Percentiles rank a stretch among this genome's conserved stretches.
Evolutionary conservation across 2,797 vertebrate genomes (phyloP).

Genomic region (Petrocephalus schoutedeni): DNA sequence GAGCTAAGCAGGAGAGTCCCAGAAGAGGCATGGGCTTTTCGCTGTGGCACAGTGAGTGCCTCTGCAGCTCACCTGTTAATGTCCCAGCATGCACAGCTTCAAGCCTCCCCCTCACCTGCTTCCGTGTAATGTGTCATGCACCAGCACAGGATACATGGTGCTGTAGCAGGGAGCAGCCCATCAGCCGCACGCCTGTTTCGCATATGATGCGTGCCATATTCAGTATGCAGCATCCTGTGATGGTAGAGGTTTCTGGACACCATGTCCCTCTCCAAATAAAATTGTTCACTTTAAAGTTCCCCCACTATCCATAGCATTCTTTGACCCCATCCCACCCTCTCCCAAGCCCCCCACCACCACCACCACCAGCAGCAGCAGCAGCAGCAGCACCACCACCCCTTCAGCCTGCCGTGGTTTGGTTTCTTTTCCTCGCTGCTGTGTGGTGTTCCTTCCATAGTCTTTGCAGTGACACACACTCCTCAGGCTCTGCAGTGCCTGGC

Average conservation of each 20-base stretch:
- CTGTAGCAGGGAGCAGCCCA: neutral
- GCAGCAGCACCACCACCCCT: no score
- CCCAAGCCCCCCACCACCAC: no score
- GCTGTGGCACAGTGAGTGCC: neutral
- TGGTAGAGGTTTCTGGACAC: neutral
- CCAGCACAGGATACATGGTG: neutral
- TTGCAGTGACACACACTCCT: no score
- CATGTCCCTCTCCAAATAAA: neutral
- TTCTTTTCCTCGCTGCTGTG: no score
- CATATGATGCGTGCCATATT: neutral
- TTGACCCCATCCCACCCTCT: neutral
- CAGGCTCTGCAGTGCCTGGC: no score
- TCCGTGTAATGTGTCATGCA: neutral
- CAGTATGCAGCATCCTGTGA: neutral
- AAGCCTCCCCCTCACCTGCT: neutral
- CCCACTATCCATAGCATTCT: neutral
- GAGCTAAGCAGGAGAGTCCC: neutral
- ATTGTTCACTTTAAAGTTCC: neutral
- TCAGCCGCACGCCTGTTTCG: neutral
- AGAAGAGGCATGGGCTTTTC: neutral
- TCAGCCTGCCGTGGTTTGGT: no score
- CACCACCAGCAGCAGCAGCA: no score
- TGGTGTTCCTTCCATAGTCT: neutral
- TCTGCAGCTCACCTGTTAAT: neutral
- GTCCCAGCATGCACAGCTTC: neutral